Percentiles rank a stretch among this genome's conserved stretches.
Conservation (phyloP, 53 echinoderm and acorn worm species). For the Temnopleurus reevesii region DNA sequence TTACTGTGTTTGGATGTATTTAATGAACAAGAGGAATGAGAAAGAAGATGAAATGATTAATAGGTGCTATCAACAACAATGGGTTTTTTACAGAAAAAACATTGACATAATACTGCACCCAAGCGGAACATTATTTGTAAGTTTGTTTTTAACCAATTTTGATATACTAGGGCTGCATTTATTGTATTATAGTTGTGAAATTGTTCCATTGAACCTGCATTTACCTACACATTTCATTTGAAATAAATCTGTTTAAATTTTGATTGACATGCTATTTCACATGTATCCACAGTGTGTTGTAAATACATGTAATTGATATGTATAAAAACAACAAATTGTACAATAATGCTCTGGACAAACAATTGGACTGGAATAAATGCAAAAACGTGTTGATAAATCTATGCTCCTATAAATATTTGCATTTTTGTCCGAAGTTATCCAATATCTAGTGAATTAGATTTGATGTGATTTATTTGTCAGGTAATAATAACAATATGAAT, state of each 20-base stretch:
- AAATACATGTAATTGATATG: too few species aligned
- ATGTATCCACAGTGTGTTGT: too few species aligned
- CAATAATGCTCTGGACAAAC: neutral
- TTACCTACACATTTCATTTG: neutral
- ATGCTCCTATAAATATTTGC: neutral
- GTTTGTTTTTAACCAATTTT: neutral
- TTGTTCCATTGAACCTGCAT: neutral
- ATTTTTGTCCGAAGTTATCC: too few species aligned
- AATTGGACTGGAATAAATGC: slow-evolving; percentile 9
- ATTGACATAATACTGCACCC: too few species aligned
- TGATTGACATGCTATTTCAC: neutral
- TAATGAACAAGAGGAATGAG: too few species aligned
- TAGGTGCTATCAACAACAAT: too few species aligned
- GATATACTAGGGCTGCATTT: neutral
- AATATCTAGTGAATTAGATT: too few species aligned
- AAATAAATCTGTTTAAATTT: neutral
- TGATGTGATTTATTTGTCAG: too few species aligned
- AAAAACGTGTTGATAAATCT: neutral
- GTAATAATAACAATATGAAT: too few species aligned
- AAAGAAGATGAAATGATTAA: too few species aligned
- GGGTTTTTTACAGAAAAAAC: too few species aligned
- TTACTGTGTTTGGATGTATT: too few species aligned
- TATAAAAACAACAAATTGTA: neutral
- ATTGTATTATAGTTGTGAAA: neutral
- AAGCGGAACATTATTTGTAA: neutral